Evolutionary conservation across 2,797 vertebrate species (phyloP), one percentile per base, ranked within the genome.

Genomic region (Eupleurogrammus muticus): DNA sequence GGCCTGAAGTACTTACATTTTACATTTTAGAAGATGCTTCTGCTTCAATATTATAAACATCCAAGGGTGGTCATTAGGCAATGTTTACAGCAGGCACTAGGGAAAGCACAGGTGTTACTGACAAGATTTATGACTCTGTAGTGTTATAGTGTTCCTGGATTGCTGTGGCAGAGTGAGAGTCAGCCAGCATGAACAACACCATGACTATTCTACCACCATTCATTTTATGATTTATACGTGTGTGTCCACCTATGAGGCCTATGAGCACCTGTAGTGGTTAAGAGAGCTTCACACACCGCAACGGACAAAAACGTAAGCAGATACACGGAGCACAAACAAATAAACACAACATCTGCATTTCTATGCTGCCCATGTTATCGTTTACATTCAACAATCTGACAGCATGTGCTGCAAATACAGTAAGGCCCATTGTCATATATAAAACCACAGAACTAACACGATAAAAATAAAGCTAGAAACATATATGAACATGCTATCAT

Each of bases 91-190:
- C 17, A 51, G 17, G 35, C 19, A 24, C 2, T n/a, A 9, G 20
- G 61, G 40, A 13, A 53, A 21, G 42, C 24, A 28, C 46, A 2
- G 44, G 21, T 66, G 46, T 24, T 5, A 36, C 48, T 40, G 19
- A 62, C 20, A 57, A 58, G 21, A 35, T 16, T 32, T 17, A 42
- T 0, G 14, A 0, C 1, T 50, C 32, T 11, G 2, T 28, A 53
- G n/a, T 23, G 23, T 32, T 56, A 1, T 16, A 19, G 21, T 42
- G 19, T 56, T 14, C 14, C n/a, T 14, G 5, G 9, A 42, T n/a
- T 35, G 35, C 10, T 9, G 0, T 38, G 6, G 4, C 9, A 44
- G 2, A 0, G 0, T 19, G 17, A 54, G 20, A 20, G 24, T 38
- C 53, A 63, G 35, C 13, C 10, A 40, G 28, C 28, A 28, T 28